Percentiles rank a stretch among this genome's conserved stretches.
Conservation (phyloP, 2,113 vertebrate genomes). For the Aegithalos caudatus region DNA sequence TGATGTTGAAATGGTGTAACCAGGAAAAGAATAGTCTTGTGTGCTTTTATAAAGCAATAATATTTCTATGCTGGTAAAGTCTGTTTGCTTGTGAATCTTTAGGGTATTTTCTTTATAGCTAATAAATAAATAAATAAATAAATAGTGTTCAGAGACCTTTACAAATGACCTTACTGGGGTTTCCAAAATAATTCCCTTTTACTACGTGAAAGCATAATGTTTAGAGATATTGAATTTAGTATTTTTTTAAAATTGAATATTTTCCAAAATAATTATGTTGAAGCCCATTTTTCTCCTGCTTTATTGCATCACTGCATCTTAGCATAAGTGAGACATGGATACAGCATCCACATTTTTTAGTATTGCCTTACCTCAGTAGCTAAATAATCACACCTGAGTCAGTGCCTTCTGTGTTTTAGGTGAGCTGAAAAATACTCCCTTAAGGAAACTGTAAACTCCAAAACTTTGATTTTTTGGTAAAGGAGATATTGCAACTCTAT, state of each 20-base stretch:
- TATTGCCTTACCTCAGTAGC: not conserved
- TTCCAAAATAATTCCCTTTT: not conserved
- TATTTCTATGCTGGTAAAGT: not conserved
- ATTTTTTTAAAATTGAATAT: not conserved
- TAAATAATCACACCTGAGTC: not conserved
- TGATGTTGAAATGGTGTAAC: not conserved
- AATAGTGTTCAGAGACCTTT: not conserved
- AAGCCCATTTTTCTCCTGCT: not conserved
- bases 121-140: not conserved
- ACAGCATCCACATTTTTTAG: not conserved
- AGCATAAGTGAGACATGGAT: not conserved
- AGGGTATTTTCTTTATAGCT: not conserved
- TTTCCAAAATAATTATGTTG: not conserved
- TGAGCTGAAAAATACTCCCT: not conserved
- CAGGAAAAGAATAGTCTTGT: not conserved
- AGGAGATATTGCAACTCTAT: not conserved
- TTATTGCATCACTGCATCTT: not conserved
- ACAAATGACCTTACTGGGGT: not conserved
- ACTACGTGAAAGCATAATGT: not conserved
- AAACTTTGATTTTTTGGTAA: not conserved
- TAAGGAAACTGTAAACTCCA: not conserved
- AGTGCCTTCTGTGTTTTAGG: not conserved
- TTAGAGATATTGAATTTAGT: not conserved
- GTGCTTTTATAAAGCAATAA: not conserved
- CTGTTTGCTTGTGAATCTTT: not conserved